Conservation (phyloP, 1,140 invertebrate genomes). For the Drosophila sproati region DNA sequence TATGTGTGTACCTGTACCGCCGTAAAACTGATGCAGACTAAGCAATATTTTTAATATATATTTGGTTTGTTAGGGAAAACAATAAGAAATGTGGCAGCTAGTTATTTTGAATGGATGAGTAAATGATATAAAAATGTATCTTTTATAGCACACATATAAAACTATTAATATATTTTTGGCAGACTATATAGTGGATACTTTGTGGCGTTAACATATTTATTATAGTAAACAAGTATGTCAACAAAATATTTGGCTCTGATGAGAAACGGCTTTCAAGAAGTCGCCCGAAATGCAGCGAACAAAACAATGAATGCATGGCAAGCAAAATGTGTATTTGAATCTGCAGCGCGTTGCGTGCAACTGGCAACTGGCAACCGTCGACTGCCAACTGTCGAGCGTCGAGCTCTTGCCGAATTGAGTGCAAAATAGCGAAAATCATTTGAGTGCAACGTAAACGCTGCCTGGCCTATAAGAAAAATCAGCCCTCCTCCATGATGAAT, state of each 20-base stretch:
- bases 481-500: slow-evolving; percentile 83
- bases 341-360: slow-evolving; percentile 45
- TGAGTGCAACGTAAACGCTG: slow-evolving; percentile 37
- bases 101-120: background rate
- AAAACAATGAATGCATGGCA: background rate
- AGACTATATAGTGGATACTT: background rate
- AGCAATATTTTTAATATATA: no score
- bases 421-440: slow-evolving; percentile 41
- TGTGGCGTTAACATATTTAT: background rate
- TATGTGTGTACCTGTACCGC: no score
- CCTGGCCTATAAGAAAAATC: slow-evolving; percentile 80
- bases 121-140: no score
- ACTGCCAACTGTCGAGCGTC: slow-evolving; percentile 20
- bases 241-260: background rate
- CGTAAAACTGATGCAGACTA: no score
- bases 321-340: slow-evolving; percentile 7
- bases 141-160: background rate
- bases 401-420: slow-evolving; percentile 37
- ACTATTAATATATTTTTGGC: background rate
- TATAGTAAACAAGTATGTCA: background rate
- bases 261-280: background rate
- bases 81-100: background rate
- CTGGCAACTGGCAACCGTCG: slow-evolving; percentile 54
- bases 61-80: background rate
- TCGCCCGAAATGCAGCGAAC: slow-evolving; percentile 2